Conservation (phyloP, 1,140 invertebrate species). For the Diachasma alloeum region DNA sequence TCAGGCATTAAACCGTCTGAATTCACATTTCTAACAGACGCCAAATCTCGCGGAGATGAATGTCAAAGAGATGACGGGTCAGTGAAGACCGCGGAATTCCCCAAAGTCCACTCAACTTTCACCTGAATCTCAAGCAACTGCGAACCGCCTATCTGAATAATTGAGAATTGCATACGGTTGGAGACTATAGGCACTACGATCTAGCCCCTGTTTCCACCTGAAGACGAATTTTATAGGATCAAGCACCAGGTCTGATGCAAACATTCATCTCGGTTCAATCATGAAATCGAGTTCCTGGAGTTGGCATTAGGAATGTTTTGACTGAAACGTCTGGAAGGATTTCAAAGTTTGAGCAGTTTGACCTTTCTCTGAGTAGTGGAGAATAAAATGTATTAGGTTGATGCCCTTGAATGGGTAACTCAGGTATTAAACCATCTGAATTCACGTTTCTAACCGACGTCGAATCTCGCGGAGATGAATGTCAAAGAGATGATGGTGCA, state of each 20-base stretch:
- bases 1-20: background rate
- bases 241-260: background rate
- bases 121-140: background rate
- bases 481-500: background rate
- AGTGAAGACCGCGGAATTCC: background rate
- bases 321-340: background rate
- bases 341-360: background rate
- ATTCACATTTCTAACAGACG: background rate
- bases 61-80: background rate
- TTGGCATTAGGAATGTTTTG: background rate
- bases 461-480: background rate
- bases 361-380: background rate
- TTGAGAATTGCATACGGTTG: background rate
- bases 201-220: slow-evolving; percentile 20
- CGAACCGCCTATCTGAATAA: slow-evolving; percentile 7
- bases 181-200: background rate
- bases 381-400: background rate
- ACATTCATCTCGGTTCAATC: background rate
- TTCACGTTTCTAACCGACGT: background rate
- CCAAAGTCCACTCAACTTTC: too few species aligned
- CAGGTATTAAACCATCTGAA: background rate
- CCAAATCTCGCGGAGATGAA: background rate
- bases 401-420: background rate
- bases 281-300: background rate
- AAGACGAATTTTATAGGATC: slow-evolving; percentile 26